Evolutionary conservation across 2,797 vertebrate species (phyloP).

Genomic region (Pseudochromis fuscus): DNA sequence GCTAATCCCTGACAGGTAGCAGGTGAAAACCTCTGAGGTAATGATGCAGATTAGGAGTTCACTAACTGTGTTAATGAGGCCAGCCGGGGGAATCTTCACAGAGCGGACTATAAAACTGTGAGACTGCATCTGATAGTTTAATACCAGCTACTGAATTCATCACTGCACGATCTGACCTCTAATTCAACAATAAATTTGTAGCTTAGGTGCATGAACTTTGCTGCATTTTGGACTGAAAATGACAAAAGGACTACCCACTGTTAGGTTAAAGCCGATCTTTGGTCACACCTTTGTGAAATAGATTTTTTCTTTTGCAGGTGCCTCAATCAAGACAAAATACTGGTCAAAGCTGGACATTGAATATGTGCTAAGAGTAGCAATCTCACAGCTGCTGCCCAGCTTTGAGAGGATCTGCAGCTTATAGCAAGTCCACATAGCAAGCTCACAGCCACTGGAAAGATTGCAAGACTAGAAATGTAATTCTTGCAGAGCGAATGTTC

Average conservation of each 20-base stretch:
- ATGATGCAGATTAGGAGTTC: background rate
- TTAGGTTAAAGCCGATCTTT: background rate
- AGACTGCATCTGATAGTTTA: constrained; percentile 9
- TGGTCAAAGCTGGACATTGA: constrained; percentile 24
- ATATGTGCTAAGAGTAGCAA: constrained; percentile 13
- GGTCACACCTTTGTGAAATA: constrained; percentile 1
- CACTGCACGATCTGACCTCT: constrained; percentile 29
- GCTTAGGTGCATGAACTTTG: constrained; percentile 21
- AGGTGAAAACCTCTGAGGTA: background rate
- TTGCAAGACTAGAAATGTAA: background rate
- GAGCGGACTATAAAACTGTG: too few species aligned
- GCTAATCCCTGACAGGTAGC: background rate
- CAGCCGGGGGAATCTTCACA: too few species aligned
- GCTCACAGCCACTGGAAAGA: constrained; percentile 24
- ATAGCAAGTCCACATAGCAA: constrained; percentile 1
- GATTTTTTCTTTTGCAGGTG: constrained; percentile 9
- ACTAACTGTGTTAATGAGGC: background rate
- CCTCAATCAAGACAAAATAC: constrained; percentile 19
- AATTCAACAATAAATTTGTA: constrained; percentile 37
- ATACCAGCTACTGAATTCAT: constrained; percentile 38
- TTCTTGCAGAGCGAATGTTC: background rate
- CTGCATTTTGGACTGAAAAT: constrained; percentile 7
- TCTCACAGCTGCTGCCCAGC: constrained; percentile 1
- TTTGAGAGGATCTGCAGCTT: constrained; percentile 14
- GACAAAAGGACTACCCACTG: constrained; percentile 9